Evolutionary conservation across 1,140 invertebrate genomes (phyloP).

Genomic region (Neodiprion lecontei): DNA sequence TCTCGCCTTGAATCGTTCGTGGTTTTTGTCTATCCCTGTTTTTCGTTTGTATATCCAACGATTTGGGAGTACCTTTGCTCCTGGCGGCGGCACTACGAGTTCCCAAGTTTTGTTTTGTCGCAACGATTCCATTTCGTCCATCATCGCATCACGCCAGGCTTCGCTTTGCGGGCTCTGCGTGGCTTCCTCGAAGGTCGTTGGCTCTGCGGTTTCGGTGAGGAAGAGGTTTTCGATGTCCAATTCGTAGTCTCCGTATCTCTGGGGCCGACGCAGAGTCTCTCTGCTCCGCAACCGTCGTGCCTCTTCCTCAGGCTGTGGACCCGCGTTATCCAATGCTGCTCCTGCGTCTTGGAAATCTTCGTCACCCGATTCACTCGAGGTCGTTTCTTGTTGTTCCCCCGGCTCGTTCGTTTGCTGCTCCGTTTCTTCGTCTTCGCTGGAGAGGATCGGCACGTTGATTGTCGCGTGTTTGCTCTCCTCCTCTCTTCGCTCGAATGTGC

Average conservation of each 20-base stretch:
- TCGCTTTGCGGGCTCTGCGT: conserved; percentile 1
- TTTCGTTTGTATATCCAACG: conserved; percentile 52
- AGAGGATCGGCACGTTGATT: too few species aligned
- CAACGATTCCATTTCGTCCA: conserved; percentile 22
- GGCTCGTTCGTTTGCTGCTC: background rate
- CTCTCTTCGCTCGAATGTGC: too few species aligned
- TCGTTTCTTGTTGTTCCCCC: background rate
- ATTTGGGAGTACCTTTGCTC: conserved; percentile 28
- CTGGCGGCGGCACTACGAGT: conserved; percentile 1
- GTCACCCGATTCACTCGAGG: too few species aligned
- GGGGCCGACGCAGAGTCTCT: background rate
- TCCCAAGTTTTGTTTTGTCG: conserved; percentile 22
- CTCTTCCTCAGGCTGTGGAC: background rate
- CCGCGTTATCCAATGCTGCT: too few species aligned
- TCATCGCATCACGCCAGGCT: conserved; percentile 23
- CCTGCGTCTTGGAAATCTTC: too few species aligned
- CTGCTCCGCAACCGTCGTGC: background rate
- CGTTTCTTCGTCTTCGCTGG: too few species aligned
- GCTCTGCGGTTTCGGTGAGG: conserved; percentile 15
- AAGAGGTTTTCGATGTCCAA: background rate
- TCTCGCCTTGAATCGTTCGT: conserved; percentile 45
- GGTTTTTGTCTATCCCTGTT: conserved; percentile 28
- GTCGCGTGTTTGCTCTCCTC: too few species aligned
- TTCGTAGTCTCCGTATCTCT: background rate
- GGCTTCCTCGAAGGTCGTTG: conserved; percentile 16